Base-by-base conservation (phyloP, 2,113 vertebrate species). In the Ceyx cyanopectus region DNA sequence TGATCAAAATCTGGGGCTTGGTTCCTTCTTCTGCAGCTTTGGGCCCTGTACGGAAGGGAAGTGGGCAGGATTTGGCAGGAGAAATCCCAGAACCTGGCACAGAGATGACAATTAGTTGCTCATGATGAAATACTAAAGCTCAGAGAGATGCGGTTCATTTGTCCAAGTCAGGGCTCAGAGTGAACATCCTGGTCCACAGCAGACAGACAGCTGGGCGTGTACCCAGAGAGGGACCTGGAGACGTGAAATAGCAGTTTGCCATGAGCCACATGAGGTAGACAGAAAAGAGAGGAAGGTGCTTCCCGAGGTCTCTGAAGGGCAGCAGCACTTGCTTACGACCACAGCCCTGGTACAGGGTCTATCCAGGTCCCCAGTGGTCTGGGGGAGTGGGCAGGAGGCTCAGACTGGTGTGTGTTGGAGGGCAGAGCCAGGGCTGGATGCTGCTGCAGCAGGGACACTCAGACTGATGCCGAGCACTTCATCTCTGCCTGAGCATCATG, bases 371-470 rank as follows among this genome's bases (percentile, higher is more conserved):
- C 3, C 1, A 2, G 3, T 4, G 50, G n/a, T 32, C 54, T 1
- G 0, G 43, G 0, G 53, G 8, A 51, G 66, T 14, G 26, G 45
- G 56, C 63, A 43, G 65, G 51, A 50, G 26, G 54, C 23, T 84
- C 69, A n/a, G 40, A 56, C 14, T 1, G 1, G 6, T 8, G 32
- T 0, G 0, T 14, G n/a, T 30, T 2, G 7, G 50, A 48, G 56
- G 27, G 37, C n/a, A 70, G 63, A 40, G 46, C 65, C 68, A 34
- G 53, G 8, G 23, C 46, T n/a, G 57, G 43, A 19, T 14, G 50
- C 58, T 73, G 60, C 74, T 45, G 50, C 20, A 60, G 74, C 78
- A 77, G 50, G 61, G 66, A 61, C 0, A 5, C 26, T 61, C 26
- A 30, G 43, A 90, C 32, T 0, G 6, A 54, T 0, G 2, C 45